phyloP scores from a whole-genome alignment of 2,797 vertebrate species.

The Protonibea diacanthus region DNA sequence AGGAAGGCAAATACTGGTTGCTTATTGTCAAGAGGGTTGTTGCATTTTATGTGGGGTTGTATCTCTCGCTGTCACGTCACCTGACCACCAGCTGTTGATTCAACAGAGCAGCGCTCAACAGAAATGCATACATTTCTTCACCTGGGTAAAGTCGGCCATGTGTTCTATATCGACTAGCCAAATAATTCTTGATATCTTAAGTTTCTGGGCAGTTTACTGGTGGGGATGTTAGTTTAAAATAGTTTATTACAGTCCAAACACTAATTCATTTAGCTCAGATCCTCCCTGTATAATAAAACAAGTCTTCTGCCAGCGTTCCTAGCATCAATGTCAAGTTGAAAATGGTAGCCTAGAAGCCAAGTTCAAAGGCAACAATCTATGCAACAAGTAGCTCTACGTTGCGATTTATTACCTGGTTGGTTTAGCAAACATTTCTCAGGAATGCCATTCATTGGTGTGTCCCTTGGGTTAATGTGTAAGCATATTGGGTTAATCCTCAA shows the following conservation, averaged over 20 bases:
- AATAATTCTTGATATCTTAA: background rate
- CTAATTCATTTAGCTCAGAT: background rate
- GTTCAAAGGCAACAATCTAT: conserved; percentile 54
- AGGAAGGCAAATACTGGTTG: conserved; percentile 43
- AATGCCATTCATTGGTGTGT: conserved; percentile 70
- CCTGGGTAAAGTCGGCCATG: background rate
- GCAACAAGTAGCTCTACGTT: conserved; percentile 43
- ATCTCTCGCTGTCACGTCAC: conserved; percentile 40
- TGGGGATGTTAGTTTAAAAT: background rate
- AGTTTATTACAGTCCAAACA: background rate
- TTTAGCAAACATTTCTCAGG: conserved; percentile 63
- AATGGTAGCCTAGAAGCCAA: conserved; percentile 20
- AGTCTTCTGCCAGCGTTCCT: background rate
- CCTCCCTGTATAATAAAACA: background rate
- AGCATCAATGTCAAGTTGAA: conserved; percentile 23
- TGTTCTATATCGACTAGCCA: background rate
- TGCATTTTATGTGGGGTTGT: conserved; percentile 33
- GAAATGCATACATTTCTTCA: conserved; percentile 24
- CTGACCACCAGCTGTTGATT: conserved; percentile 43
- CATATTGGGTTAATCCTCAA: conserved; percentile 73
- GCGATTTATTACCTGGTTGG: conserved; percentile 50
- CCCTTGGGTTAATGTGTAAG: conserved; percentile 74
- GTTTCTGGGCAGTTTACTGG: background rate
- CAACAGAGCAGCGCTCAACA: background rate
- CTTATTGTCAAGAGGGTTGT: conserved; percentile 34